These are phyloP conservation scores for Drosophila kikkawai DNA, from an alignment of 1,140 invertebrate species.

Conservation along the genomic window DNA sequence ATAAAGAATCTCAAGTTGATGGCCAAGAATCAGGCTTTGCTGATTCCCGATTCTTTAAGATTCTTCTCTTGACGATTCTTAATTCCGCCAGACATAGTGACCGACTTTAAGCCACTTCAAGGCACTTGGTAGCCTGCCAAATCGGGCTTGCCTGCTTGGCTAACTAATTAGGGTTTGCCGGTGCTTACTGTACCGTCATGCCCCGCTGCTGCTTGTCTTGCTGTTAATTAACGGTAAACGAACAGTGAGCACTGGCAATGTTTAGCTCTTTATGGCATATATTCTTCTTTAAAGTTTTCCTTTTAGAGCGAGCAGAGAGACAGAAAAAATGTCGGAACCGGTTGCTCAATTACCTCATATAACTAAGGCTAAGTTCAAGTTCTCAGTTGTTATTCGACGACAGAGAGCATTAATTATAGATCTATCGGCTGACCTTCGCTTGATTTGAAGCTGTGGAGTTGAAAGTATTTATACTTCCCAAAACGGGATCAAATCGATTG, in stretches of 20 bases:
- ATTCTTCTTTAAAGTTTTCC: slow-evolving; percentile 61
- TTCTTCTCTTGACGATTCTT: background rate
- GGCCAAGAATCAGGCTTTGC: slow-evolving; percentile 1
- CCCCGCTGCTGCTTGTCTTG: slow-evolving; percentile 28
- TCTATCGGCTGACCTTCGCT: slow-evolving; percentile 65
- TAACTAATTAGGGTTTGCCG: slow-evolving; percentile 58
- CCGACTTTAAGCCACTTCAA: slow-evolving; percentile 23
- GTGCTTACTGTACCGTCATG: slow-evolving; percentile 33
- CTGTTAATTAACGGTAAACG: slow-evolving; percentile 68
- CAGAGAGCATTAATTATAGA: slow-evolving; percentile 28
- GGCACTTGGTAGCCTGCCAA: slow-evolving; percentile 13
- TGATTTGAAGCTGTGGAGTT: slow-evolving; percentile 34
- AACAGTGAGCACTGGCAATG: slow-evolving; percentile 47
- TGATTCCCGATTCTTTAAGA: slow-evolving; percentile 14
- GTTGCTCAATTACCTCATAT: slow-evolving; percentile 48
- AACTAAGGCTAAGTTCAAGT: slow-evolving; percentile 28
- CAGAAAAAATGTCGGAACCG: slow-evolving; percentile 34
- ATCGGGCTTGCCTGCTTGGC: slow-evolving; percentile 30
- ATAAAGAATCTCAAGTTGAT: slow-evolving; percentile 14
- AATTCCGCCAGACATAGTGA: slow-evolving; percentile 27
- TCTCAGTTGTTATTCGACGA: slow-evolving; percentile 36
- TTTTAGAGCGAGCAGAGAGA: slow-evolving; percentile 22
- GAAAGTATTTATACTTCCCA: background rate
- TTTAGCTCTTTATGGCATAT: slow-evolving; percentile 36
- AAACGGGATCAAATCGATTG: slow-evolving; percentile 42